Conservation (phyloP, 2,888 invertebrate genomes). For the Rhabditoides inermis region DNA sequence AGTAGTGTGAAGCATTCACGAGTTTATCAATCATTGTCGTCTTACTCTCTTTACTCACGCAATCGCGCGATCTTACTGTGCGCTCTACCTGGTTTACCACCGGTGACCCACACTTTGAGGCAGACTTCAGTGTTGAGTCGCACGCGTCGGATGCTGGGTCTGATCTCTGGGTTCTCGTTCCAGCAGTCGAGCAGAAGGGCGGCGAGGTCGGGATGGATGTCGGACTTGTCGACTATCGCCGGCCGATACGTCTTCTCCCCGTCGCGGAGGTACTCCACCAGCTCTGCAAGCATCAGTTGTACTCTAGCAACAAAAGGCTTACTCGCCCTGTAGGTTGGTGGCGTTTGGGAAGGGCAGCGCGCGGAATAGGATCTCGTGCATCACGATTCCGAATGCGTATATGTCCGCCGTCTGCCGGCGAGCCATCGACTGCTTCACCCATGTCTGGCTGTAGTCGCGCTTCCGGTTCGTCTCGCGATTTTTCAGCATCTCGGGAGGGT, state of each 20-base stretch:
- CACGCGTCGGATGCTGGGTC: constrained; percentile 49
- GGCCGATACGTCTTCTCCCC: constrained; percentile 38
- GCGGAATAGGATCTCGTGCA: constrained; percentile 27
- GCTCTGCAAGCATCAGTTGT: constrained; percentile 28
- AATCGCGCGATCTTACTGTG: no score
- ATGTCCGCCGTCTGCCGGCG: constrained; percentile 28
- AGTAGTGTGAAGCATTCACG: background rate
- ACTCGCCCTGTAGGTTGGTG: constrained; percentile 9
- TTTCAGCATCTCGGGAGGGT: constrained; percentile 39
- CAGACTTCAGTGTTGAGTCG: constrained; percentile 48
- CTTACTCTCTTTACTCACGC: no score
- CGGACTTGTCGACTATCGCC: constrained; percentile 33
- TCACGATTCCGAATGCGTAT: constrained; percentile 32
- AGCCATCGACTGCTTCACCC: constrained; percentile 35
- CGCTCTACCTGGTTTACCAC: constrained; percentile 2
- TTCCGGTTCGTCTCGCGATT: constrained; percentile 36
- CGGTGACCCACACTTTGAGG: constrained; percentile 34
- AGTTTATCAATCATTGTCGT: no score
- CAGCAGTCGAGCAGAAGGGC: constrained; percentile 40
- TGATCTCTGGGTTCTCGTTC: constrained; percentile 43
- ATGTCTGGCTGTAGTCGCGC: constrained; percentile 15
- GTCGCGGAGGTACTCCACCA: constrained; percentile 38
- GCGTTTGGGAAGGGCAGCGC: constrained; percentile 9
- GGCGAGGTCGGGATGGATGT: constrained; percentile 44
- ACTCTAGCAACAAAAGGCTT: background rate